These are phyloP conservation scores for Ceratina australensis DNA, from an alignment of 1,140 invertebrate species.

Conservation along the genomic window DNA sequence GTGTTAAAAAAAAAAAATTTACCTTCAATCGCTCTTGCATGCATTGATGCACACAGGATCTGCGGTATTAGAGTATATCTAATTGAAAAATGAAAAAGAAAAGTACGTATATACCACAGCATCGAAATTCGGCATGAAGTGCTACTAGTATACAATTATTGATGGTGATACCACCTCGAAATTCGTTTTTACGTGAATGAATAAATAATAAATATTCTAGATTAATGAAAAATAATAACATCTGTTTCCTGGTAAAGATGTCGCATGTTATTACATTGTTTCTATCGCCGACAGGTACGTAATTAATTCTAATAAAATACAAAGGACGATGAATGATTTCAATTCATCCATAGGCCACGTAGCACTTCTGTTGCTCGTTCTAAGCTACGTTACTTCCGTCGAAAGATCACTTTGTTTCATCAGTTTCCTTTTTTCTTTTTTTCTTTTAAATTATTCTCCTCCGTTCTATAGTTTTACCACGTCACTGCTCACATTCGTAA, in stretches of 20 bases:
- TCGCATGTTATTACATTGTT: conserved; percentile 48
- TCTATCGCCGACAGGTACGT: conserved; percentile 62
- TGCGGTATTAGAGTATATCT: conserved; percentile 17
- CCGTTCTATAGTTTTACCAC: conserved; percentile 11
- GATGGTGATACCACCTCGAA: conserved; percentile 24
- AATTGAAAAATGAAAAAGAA: not conserved
- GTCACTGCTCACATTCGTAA: conserved; percentile 4
- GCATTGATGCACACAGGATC: conserved; percentile 41
- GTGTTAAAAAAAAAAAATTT: not conserved
- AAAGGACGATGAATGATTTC: conserved; percentile 35
- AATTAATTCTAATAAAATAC: conserved; percentile 56
- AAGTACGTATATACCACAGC: conserved; percentile 37
- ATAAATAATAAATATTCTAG: conserved; percentile 66
- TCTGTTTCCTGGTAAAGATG: conserved; percentile 33
- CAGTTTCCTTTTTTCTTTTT: not conserved
- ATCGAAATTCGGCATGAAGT: conserved; percentile 34
- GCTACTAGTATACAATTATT: conserved; percentile 29
- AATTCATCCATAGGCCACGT: conserved; percentile 7
- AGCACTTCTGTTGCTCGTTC: conserved; percentile 17
- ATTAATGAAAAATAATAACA: conserved; percentile 48
- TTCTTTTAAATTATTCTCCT: conserved; percentile 2
- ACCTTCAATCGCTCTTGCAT: conserved; percentile 38
- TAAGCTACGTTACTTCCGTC: conserved; percentile 13
- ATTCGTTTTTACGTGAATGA: conserved; percentile 28
- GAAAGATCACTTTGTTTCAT: conserved; percentile 16